phyloP scores from a whole-genome alignment of 1,140 invertebrate genomes.

The Eulimnadia texana region DNA sequence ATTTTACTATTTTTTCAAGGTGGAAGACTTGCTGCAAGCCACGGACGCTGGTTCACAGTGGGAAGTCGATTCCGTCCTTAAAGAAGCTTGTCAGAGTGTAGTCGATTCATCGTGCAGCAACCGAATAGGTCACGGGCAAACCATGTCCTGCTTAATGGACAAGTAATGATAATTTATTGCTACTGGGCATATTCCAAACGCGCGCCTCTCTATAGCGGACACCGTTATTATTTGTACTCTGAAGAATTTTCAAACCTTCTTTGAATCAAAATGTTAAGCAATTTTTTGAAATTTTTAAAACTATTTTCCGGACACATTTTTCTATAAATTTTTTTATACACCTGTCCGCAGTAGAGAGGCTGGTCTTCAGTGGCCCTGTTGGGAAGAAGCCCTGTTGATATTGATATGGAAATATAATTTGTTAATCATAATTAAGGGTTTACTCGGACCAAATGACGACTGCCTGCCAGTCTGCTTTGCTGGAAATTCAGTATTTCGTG shows the following conservation, averaged over 20 bases:
- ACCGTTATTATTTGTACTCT: no score
- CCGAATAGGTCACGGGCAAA: conserved; percentile 37
- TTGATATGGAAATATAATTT: no score
- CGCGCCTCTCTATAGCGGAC: no score
- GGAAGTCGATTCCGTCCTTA: conserved; percentile 76
- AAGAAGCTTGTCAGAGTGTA: conserved; percentile 67
- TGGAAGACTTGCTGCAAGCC: conserved; percentile 62
- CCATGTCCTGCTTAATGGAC: conserved; percentile 88
- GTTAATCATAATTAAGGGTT: conserved; percentile 31
- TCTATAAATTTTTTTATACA: no score
- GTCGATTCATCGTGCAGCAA: conserved; percentile 40
- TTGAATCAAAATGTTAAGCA: no score
- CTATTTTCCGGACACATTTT: no score
- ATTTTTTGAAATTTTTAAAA: no score
- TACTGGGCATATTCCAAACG: no score
- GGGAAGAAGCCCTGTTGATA: no score
- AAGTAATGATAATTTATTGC: conserved; percentile 33
- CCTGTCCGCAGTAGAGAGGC: no score
- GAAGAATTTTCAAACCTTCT: no score
- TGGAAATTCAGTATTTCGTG: conserved; percentile 96
- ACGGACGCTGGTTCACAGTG: conserved; percentile 76
- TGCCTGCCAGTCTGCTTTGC: conserved; percentile 73
- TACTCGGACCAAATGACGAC: conserved; percentile 69
- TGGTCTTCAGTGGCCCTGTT: no score
- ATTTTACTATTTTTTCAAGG: conserved; percentile 13